Conservation (phyloP, 2,113 vertebrate genomes). For the Hippolais icterina region DNA sequence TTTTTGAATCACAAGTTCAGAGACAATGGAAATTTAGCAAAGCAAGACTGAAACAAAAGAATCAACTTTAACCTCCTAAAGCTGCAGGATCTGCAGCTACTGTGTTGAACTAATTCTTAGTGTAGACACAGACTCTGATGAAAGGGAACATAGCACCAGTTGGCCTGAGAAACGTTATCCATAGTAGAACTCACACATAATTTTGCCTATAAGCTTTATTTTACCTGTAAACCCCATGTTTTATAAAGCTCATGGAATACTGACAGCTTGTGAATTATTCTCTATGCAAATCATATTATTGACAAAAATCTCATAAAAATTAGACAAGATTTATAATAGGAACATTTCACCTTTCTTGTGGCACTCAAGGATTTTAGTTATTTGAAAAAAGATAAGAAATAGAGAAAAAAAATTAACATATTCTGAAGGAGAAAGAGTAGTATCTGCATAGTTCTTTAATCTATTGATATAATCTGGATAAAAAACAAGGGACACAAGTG, state of each 20-base stretch:
- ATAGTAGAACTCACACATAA: background rate
- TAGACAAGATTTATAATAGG: background rate
- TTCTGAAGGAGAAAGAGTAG: background rate
- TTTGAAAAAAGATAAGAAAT: background rate
- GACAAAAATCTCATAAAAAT: background rate
- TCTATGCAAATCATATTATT: background rate
- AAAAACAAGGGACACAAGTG: background rate
- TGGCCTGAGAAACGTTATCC: background rate
- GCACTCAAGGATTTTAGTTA: background rate
- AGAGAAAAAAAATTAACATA: background rate
- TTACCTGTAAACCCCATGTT: background rate
- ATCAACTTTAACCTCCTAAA: background rate
- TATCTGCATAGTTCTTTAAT: background rate
- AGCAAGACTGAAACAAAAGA: background rate
- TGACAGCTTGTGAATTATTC: background rate
- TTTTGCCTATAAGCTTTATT: background rate
- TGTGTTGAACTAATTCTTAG: background rate
- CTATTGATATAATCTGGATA: background rate
- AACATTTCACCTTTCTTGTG: background rate
- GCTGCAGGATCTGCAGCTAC: background rate
- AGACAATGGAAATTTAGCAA: background rate
- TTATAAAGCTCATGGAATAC: background rate
- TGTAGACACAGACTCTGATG: background rate
- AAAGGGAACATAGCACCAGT: background rate
- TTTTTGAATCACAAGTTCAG: background rate